phyloP scores from a whole-genome alignment of 2,797 vertebrate genomes.

The Cyclura pinguis region DNA sequence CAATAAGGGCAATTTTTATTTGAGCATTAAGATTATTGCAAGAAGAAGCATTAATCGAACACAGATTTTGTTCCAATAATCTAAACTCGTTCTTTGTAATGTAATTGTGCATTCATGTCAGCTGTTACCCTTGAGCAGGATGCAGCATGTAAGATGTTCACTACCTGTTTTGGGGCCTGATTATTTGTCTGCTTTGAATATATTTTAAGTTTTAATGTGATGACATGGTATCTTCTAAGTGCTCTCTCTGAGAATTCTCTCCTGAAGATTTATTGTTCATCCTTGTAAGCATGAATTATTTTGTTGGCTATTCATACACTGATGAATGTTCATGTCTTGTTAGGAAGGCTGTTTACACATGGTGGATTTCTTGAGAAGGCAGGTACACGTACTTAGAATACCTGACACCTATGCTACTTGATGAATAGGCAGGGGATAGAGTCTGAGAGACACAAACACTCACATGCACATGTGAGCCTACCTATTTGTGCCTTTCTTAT shows the following conservation, averaged over 20 bases:
- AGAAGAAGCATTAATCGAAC: not conserved
- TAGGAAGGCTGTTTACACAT: not conserved
- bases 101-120: not conserved
- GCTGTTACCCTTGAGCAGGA: conserved; percentile 17
- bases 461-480: not conserved
- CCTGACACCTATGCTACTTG: not conserved
- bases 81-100: not conserved
- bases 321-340: not conserved
- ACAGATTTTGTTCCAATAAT: not conserved
- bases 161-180: conserved; percentile 12
- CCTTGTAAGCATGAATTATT: not conserved
- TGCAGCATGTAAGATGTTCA: not conserved
- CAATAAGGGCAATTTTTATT: not conserved
- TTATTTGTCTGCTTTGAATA: not conserved
- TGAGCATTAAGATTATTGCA: not conserved
- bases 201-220: not conserved
- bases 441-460: not conserved
- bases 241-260: conserved; percentile 3
- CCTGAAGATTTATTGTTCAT: not conserved
- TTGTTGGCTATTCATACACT: not conserved
- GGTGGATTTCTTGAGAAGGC: not conserved
- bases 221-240: not conserved
- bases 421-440: not conserved
- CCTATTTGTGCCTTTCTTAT: not conserved
- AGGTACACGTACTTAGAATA: not conserved